Evolutionary conservation across 2,888 invertebrate genomes (phyloP).

Genomic region (Deilephila elpenor): DNA sequence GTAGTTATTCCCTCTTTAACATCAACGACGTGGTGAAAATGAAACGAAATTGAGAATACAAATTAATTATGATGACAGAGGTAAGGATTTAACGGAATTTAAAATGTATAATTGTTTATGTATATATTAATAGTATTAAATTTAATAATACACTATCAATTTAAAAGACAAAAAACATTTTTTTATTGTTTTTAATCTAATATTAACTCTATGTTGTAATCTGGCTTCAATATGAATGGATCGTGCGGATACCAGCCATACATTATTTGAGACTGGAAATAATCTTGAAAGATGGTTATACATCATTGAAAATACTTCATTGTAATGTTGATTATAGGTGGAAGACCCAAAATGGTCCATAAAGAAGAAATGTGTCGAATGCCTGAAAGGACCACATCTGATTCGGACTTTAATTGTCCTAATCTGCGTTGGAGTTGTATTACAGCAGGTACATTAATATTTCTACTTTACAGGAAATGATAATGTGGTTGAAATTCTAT

Average conservation of each 20-base stretch:
- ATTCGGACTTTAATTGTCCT: conserved; percentile 83
- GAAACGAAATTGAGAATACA: background rate
- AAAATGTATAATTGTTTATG: background rate
- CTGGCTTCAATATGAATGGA: too few species aligned
- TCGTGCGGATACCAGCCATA: too few species aligned
- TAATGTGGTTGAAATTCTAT: too few species aligned
- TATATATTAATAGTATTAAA: too few species aligned
- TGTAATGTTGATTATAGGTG: conserved; percentile 35
- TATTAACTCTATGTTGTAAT: too few species aligned
- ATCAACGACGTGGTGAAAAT: background rate
- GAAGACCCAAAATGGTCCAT: conserved; percentile 49
- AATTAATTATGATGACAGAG: background rate
- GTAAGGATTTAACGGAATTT: background rate
- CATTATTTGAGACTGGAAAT: too few species aligned
- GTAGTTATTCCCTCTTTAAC: background rate
- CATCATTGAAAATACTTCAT: background rate
- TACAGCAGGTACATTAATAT: conserved; percentile 82
- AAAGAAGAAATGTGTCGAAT: conserved; percentile 67
- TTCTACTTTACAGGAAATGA: background rate
- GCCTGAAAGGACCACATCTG: conserved; percentile 82
- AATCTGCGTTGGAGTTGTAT: conserved; percentile 81
- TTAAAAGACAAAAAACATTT: too few species aligned
- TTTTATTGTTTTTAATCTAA: too few species aligned
- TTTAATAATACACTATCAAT: too few species aligned
- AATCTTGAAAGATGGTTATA: too few species aligned